Base-by-base conservation (phyloP, 2,113 vertebrate species). In the Aegithalos caudatus region DNA sequence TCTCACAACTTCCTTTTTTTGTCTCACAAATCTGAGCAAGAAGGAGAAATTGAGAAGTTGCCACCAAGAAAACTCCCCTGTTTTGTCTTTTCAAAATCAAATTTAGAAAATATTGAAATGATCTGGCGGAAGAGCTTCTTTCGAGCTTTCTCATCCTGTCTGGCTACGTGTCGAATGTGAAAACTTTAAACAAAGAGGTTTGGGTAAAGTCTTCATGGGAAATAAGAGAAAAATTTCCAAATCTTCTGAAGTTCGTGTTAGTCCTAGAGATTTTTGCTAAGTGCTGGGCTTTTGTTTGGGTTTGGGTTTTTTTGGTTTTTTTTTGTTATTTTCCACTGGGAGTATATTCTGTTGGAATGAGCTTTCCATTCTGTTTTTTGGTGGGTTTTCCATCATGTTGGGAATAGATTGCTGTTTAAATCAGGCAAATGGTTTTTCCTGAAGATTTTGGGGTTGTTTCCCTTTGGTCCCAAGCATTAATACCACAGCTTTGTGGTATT, bases 61-160 rank as follows among this genome's bases (percentile, higher is more conserved):
- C 70, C 0, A 12, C 80, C 42, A 77, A 83, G 56, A 10, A 81
- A 92, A 88, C 35, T 67, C 44, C 56, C 80, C 86, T 70, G 44
- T 77, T 96, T 84, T 64, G 91, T 64, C 61, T 92, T n/a, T 89
- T 48, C 0, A 4, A 74, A 89, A 64, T 91, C 79, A 94, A 92
- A 95, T 94, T 84, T 95, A 92, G 91, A 94, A 93, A 92, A 93
- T 62, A 81, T 9, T 65, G 76, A 94, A 90, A 50, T 7, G 3
- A 40, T 76, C 25, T 95, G 91, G 93, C 10, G 2, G 57, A 94
- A 91, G 61, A 74, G 11, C 65, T 89, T 33, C 65, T 95, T 89
- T 94, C 4, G 0, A 67, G 40, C 53, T 95, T 95, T 96, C 91
- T 95, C 92, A 89, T 91, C 27, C 42, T 42, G 73, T 54, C 82